A percentile compares a stretch with the other conserved stretches of the same genome.
Conservation (phyloP, 2,797 vertebrate species). For the Gobio occitaniae region DNA sequence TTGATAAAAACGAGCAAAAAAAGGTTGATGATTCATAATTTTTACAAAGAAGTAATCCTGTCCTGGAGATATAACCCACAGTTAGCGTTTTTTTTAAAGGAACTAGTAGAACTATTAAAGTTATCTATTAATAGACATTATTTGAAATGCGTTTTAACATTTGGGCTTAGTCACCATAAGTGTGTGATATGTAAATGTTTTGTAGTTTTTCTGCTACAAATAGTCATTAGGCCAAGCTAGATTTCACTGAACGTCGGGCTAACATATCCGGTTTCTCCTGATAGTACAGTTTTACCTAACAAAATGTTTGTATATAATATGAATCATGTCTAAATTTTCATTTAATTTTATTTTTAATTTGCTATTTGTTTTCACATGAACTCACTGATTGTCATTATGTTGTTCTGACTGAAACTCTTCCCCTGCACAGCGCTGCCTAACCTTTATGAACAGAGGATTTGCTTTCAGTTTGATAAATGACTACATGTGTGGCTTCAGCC, state of each 20-base stretch:
- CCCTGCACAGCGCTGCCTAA: conserved; percentile 87
- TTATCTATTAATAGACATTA: background rate
- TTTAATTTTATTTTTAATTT: background rate
- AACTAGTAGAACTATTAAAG: background rate
- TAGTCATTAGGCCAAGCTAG: background rate
- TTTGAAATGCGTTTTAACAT: background rate
- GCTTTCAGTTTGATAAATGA: conserved; percentile 93
- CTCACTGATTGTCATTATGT: background rate
- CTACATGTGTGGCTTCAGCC: conserved; percentile 92
- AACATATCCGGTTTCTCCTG: background rate
- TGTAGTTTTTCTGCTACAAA: background rate
- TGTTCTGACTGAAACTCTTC: conserved; percentile 17
- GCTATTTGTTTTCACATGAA: background rate
- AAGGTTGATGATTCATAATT: background rate
- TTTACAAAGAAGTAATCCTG: background rate
- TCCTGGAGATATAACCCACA: too few relatives aligned
- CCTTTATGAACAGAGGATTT: conserved; percentile 96
- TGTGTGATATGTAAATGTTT: background rate
- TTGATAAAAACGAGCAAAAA: background rate
- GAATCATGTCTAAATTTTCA: background rate
- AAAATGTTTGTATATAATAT: background rate
- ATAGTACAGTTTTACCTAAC: background rate
- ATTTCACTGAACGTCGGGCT: background rate
- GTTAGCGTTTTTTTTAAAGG: background rate
- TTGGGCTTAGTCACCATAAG: background rate